Percentiles rank a stretch among this genome's conserved stretches.
These are phyloP conservation scores for Gambusia yucatana DNA, from an alignment of 2,797 vertebrate genomes.

Conservation along the genomic window DNA sequence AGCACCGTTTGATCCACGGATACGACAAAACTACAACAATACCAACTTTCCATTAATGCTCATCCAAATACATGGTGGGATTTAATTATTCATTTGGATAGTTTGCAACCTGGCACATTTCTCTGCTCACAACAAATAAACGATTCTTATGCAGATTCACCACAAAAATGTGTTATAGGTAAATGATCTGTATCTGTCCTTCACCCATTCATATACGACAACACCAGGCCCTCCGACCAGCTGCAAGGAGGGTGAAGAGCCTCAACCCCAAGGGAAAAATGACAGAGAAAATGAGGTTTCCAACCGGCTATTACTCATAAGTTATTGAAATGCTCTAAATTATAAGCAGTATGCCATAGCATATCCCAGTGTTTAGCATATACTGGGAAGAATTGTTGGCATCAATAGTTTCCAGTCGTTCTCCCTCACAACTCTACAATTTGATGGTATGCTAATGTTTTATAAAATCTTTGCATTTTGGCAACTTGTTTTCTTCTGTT, in stretches of 20 bases:
- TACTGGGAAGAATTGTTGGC: background rate
- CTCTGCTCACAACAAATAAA: background rate
- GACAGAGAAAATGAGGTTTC: background rate
- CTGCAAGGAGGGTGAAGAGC: background rate
- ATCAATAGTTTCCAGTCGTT: background rate
- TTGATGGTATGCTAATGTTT: background rate
- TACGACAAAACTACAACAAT: background rate
- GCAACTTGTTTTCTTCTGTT: background rate
- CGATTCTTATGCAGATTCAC: background rate
- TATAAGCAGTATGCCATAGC: background rate
- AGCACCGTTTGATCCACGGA: background rate
- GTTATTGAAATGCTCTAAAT: background rate
- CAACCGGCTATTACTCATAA: background rate
- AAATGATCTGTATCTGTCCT: background rate
- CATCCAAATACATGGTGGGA: background rate
- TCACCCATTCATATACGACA: background rate
- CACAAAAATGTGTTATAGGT: background rate
- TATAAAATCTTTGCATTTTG: background rate
- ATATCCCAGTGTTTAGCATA: background rate
- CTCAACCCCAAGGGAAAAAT: too few relatives aligned
- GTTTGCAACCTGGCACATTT: background rate
- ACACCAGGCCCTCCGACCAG: background rate
- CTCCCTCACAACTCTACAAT: background rate
- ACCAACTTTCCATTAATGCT: background rate
- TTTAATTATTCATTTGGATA: background rate